Conservation (phyloP, 1,140 invertebrate genomes). For the Papilio glaucus region DNA sequence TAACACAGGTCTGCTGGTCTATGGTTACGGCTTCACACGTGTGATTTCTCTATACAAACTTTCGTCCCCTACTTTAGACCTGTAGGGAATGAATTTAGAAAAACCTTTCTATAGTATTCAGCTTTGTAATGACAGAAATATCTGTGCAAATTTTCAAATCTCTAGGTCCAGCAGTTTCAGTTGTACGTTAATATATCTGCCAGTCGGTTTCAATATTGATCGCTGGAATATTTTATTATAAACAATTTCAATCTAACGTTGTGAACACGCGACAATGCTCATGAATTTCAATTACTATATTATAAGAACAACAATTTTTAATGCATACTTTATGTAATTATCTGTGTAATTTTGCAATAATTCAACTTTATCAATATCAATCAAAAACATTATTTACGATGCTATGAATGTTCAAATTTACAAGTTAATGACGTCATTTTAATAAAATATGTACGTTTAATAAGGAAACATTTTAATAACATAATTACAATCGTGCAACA, state of each 20-base stretch:
- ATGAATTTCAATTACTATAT: background rate
- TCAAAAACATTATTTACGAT: background rate
- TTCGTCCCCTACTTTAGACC: too few relatives aligned
- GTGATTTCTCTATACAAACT: too few relatives aligned
- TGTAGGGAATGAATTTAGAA: too few relatives aligned
- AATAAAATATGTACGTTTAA: slow-evolving; percentile 3
- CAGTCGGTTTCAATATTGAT: too few relatives aligned
- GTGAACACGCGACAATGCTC: background rate
- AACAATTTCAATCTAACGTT: background rate
- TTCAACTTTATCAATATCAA: background rate
- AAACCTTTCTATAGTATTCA: too few relatives aligned
- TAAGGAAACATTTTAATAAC: slow-evolving; percentile 4
- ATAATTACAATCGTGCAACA: slow-evolving; percentile 9
- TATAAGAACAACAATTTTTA: background rate
- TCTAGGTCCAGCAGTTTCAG: too few relatives aligned
- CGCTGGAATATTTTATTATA: background rate
- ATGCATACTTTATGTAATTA: background rate
- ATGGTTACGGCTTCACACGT: too few relatives aligned
- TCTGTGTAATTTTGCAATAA: background rate
- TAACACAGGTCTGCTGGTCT: too few relatives aligned
- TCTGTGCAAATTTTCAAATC: too few relatives aligned
- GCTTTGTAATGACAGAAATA: too few relatives aligned
- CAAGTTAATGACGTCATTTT: slow-evolving; percentile 1
- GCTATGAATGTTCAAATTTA: background rate
- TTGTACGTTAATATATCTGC: too few relatives aligned